Evolutionary conservation across 2,797 vertebrate genomes (phyloP).

Genomic region (Diglossa cyanea): DNA sequence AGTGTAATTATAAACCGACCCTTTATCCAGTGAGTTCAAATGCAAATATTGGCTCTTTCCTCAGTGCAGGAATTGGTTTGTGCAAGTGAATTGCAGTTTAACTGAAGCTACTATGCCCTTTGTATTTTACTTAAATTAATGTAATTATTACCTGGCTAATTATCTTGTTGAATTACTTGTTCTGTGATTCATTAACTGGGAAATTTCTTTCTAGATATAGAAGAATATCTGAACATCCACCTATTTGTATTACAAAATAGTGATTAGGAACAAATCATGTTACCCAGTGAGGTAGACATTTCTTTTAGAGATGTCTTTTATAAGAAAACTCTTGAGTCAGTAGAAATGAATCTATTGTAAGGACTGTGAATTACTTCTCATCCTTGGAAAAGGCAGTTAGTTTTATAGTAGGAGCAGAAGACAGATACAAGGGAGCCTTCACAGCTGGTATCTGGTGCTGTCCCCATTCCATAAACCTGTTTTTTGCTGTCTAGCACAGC

Average conservation of each 20-base stretch:
- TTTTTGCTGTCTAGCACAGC: not conserved
- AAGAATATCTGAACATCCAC: not conserved
- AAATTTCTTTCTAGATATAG: slow-evolving; percentile 35
- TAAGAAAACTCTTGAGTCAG: not conserved
- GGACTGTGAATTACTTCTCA: not conserved
- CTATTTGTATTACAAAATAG: slow-evolving; percentile 10
- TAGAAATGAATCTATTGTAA: slow-evolving; percentile 11
- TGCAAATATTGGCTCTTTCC: slow-evolving; percentile 68
- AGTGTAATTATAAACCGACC: slow-evolving; percentile 63
- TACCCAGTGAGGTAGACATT: not conserved
- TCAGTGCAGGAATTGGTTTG: slow-evolving; percentile 38
- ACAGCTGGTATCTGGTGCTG: not conserved
- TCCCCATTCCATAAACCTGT: not conserved
- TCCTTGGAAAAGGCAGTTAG: not conserved
- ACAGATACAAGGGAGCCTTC: not conserved
- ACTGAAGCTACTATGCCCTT: slow-evolving; percentile 23
- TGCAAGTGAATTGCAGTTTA: slow-evolving; percentile 60
- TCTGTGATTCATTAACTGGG: slow-evolving; percentile 59
- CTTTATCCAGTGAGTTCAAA: slow-evolving; percentile 74
- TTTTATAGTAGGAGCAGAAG: not conserved
- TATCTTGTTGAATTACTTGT: slow-evolving; percentile 44
- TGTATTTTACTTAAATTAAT: slow-evolving; percentile 69
- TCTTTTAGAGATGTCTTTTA: slow-evolving; percentile 8
- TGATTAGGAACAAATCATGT: not conserved
- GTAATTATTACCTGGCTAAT: slow-evolving; percentile 71